Evolutionary conservation across 2,888 invertebrate species (phyloP).

Genomic region (Phalera bucephala): DNA sequence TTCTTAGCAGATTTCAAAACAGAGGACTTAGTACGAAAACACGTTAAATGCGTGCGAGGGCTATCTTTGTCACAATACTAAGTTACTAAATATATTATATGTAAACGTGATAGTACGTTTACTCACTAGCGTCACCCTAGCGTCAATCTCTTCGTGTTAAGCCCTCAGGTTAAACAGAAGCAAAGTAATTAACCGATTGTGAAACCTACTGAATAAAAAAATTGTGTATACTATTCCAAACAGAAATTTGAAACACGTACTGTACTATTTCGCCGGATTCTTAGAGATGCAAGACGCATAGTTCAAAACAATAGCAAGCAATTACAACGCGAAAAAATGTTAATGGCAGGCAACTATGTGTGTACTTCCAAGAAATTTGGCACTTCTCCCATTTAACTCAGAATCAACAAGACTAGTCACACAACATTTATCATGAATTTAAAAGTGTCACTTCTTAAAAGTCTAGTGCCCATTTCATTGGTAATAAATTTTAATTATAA

Average conservation of each 20-base stretch:
- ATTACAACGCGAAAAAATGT: constrained; percentile 41
- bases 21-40: no score
- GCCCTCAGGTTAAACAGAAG: no score
- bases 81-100: no score
- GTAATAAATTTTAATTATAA: not conserved
- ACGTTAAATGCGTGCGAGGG: no score
- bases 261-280: not conserved
- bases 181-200: no score
- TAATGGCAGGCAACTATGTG: constrained; percentile 7
- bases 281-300: not conserved
- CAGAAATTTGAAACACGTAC: not conserved
- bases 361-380: constrained; percentile 41
- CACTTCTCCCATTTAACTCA: constrained; percentile 35
- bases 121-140: no score
- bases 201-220: not conserved
- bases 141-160: no score
- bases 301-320: constrained; percentile 4
- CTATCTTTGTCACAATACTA: no score
- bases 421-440: no score
- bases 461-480: not conserved
- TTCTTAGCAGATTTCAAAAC: no score
- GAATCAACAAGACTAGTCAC: constrained; percentile 25
- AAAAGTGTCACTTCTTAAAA: not conserved
- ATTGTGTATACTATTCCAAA: not conserved
- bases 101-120: no score